Evolutionary conservation across 1,140 invertebrate genomes (phyloP), one percentile per base, ranked within the genome.

Genomic region (Brachionus sp.): DNA sequence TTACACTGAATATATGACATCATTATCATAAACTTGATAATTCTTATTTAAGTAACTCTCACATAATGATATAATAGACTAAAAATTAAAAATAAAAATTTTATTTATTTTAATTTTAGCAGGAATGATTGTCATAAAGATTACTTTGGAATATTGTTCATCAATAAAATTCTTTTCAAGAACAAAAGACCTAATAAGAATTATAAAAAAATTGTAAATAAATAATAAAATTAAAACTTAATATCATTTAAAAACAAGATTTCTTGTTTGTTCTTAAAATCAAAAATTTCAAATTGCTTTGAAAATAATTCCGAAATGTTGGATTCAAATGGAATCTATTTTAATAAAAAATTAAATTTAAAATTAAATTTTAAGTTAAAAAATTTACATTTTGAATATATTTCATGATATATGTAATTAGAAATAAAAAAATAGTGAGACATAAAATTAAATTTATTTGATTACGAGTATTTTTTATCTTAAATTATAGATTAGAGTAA

Each of bases 261-360:
- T 23, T 75, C 70, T 75, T 75, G 70, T 1, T 46, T 19, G 46
- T 75, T 39, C 23, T 75, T 75, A n/a, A 75, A 75, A 46, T 75
- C 39, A 75, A 75, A 44, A 29, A 46, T 75, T 75, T 75, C 23
- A 12, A 50, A 19, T 5, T 75, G 70, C 13, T 75, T 23, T 13
- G 23, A 1, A 46, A 75, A 75, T 10, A 75, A 23, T 3, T 23
- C 2, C n/a, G 39, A 46, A 50, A 75, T 25, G 3, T 42, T 25
- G 13, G 16, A 46, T 7, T 75, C 70, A 25, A 75, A 29, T 2
- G 70, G 3, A 46, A 75, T 3, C 70, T 75, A 16, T 12, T 44
- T 12, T n/a, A 9, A 16, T 10, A 44, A 35, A n/a, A 57, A 2
- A 57, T 5, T 1, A 6, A n/a, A 1, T 19, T 57, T 5, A 57